Base-by-base conservation (phyloP, 2,113 vertebrate genomes). In the Pionites leucogaster region DNA sequence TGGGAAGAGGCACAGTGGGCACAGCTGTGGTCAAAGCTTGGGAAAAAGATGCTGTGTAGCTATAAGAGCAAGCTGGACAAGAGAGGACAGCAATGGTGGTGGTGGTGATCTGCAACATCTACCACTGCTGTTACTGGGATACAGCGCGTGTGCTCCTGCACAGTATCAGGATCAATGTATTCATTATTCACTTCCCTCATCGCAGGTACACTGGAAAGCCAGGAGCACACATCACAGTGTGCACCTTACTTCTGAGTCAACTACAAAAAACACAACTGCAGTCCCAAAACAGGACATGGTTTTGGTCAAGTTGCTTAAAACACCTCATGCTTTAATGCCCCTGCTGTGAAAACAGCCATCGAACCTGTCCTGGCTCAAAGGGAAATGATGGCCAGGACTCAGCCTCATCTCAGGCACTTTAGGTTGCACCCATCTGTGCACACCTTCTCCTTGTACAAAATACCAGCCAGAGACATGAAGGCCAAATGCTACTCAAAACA, bases 401-500 rank as follows among this genome's bases (percentile, higher is more conserved):
- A 92, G 49, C 13, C 12, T 35, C 7, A 1, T 64, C 52, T 35
- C 2, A 1, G 27, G 17, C 25, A 63, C 46, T 71, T 57, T 22
- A 37, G 22, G 59, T 27, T 76, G 69, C 68, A 69, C 71, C 47
- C 37, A 75, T 59, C 64, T 55, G 44, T 41, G 70, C 50, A 28
- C 62, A 53, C 28, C 62, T 91, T 63, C 47, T 35, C 65, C 52
- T 22, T 37, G 37, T 18, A 72, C 4, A 20, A 64, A 87, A 78
- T 14, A 62, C 7, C 46, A 86, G 80, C 33, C 42, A 63, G 63
- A 79, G 57, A 53, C 41, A 28, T 19, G 22, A 42, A 75, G 41
- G 50, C 85, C 72, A 93, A 86, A 90, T n/a, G 75, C 53, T 55
- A 82, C 77, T 78, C 53, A 86, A 94, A 83, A 78, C 16, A 23